phyloP scores from a whole-genome alignment of 2,797 vertebrate genomes.

The Macrochelys suwanniensis region DNA sequence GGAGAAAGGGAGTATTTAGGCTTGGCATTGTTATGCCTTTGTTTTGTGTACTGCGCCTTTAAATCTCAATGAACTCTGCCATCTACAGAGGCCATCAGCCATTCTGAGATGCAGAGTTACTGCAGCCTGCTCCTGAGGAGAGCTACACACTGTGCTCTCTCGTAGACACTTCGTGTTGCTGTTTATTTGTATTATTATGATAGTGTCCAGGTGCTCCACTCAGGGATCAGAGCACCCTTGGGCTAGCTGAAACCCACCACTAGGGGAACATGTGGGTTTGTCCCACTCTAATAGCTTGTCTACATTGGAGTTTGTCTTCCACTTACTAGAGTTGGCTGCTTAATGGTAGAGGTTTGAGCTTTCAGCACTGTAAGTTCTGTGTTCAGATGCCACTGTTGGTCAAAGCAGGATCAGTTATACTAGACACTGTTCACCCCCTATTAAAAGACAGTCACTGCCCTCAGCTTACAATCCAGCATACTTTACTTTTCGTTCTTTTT shows the following conservation, averaged over 20 bases:
- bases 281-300: neutral
- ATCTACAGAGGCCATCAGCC: neutral
- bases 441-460: too few relatives aligned
- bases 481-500: neutral
- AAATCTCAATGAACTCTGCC: too few relatives aligned
- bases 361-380: neutral
- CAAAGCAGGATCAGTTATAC: neutral
- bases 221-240: neutral
- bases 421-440: neutral
- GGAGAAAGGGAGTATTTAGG: neutral
- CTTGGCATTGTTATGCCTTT: neutral
- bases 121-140: neutral
- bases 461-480: neutral
- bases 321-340: neutral
- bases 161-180: neutral
- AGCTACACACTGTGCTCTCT: neutral
- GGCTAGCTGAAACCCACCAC: too few relatives aligned
- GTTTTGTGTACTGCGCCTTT: too few relatives aligned
- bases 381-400: neutral
- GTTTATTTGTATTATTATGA: neutral
- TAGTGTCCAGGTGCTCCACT: neutral
- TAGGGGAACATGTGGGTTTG: neutral
- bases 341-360: neutral
- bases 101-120: neutral
- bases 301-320: neutral